Evolutionary conservation across 2,113 vertebrate genomes (phyloP), one percentile per base, ranked within the genome.

Genomic region (Scalopus aquaticus): DNA sequence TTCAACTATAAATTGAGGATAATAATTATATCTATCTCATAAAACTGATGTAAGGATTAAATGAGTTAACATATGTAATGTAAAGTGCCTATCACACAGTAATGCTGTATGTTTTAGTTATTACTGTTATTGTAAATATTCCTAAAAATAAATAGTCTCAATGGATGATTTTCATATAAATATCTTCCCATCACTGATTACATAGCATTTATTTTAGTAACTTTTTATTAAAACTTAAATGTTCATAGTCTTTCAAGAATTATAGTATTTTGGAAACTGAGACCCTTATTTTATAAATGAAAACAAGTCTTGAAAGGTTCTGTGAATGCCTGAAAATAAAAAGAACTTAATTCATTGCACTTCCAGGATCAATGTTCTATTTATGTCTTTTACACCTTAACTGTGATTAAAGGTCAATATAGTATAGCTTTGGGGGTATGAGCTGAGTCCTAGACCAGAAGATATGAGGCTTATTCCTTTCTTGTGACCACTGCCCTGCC

Each of bases 231-330:
- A 28, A 11, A 58, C 64, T 93, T 39, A 80, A 77, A 80, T 69
- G 90, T 97, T 93, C 49, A 77, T 9, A 76, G 6, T 39, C 1
- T n/a, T 90, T 92, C n/a, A 90, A 78, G 16, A 94, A 64, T 73
- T 39, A 44, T 0, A 90, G 62, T 11, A 37, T 6, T 85, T 88
- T 69, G 73, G 20, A 72, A 22, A 51, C 6, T 35, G 37, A 85
- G 28, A 90, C 9, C 39, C 37, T 72, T 82, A 54, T 54, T 64
- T 58, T 91, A 81, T 51, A 91, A 26, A 78, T 70, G 69, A 65
- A 79, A 79, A 49, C 39, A 17, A 80, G 28, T 17, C 28, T 65
- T 77, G 49, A 67, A 58, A 90, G 17, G 35, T 22, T 73, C 46
- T 77, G 35, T 39, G 19, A 93, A 9, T 90, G 19, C 19, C 16